These are phyloP conservation scores for Drosophila watanabei DNA, from an alignment of 1,140 invertebrate species.

Conservation along the genomic window DNA sequence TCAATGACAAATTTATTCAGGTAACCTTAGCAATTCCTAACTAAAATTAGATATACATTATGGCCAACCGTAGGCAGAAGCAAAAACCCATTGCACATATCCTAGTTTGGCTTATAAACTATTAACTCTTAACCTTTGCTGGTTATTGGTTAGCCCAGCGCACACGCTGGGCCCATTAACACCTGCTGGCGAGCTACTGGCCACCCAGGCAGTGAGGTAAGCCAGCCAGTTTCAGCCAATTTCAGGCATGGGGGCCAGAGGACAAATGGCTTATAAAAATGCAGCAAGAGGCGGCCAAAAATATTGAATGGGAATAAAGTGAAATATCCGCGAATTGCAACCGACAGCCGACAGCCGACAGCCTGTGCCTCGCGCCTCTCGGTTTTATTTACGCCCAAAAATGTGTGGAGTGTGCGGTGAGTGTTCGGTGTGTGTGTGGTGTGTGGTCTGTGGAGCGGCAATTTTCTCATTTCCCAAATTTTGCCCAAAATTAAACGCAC, in stretches of 20 bases:
- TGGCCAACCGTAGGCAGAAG: background rate
- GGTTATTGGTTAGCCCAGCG: background rate
- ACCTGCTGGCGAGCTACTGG: background rate
- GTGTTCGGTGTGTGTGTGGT: background rate
- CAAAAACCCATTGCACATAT: background rate
- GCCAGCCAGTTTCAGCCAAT: too few relatives aligned
- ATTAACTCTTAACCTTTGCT: constrained; percentile 3
- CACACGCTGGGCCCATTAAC: constrained; percentile 17
- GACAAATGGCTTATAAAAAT: constrained; percentile 59
- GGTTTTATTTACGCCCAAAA: constrained; percentile 39
- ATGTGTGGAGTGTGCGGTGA: constrained; percentile 6
- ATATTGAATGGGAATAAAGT: constrained; percentile 32
- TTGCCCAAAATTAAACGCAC: constrained; percentile 77
- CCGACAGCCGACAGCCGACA: constrained; percentile 19
- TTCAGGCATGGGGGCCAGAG: background rate
- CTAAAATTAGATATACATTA: background rate
- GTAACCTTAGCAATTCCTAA: background rate
- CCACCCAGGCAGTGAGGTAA: constrained; percentile 15
- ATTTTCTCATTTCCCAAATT: constrained; percentile 44
- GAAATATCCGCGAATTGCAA: constrained; percentile 53
- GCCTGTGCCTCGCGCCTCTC: constrained; percentile 2
- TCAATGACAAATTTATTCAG: background rate
- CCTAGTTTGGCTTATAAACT: background rate
- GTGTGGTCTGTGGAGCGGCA: background rate
- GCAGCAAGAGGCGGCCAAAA: constrained; percentile 29